These are phyloP conservation scores for Triops longicaudatus DNA, from an alignment of 1,140 invertebrate genomes.

Conservation along the genomic window DNA sequence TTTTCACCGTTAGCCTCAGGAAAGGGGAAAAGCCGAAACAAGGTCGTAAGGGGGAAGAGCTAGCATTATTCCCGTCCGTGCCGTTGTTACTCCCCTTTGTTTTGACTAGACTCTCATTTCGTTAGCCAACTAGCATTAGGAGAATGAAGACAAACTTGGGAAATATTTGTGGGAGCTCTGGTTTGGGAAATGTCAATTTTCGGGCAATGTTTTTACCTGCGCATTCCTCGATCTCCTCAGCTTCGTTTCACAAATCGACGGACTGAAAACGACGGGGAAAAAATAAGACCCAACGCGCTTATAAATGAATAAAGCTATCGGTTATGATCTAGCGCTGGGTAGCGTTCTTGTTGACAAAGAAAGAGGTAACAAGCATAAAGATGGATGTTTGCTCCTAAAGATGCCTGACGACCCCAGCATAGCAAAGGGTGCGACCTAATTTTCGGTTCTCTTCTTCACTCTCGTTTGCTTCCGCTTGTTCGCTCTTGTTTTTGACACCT, in stretches of 20 bases:
- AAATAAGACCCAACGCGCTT: background rate
- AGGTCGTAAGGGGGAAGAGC: slow-evolving; percentile 4
- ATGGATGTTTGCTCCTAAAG: background rate
- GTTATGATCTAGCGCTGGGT: background rate
- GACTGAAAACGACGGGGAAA: background rate
- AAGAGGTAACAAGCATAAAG: background rate
- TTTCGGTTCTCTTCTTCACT: background rate
- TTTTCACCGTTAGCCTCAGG: background rate
- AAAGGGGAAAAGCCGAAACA: background rate
- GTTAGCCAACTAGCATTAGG: background rate
- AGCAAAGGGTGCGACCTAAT: background rate
- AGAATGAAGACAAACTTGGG: background rate
- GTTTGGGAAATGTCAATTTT: background rate
- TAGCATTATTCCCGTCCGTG: background rate
- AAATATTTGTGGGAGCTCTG: background rate
- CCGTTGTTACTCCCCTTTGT: background rate
- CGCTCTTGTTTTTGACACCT: background rate
- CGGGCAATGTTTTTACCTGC: background rate
- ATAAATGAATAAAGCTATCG: background rate
- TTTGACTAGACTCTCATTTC: background rate
- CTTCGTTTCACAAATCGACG: background rate
- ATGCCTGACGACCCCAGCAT: background rate
- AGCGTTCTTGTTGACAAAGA: background rate
- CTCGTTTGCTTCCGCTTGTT: background rate
- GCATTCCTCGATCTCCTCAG: background rate